Base-by-base conservation (phyloP, 2,113 vertebrate species). In the Alethe diademata region DNA sequence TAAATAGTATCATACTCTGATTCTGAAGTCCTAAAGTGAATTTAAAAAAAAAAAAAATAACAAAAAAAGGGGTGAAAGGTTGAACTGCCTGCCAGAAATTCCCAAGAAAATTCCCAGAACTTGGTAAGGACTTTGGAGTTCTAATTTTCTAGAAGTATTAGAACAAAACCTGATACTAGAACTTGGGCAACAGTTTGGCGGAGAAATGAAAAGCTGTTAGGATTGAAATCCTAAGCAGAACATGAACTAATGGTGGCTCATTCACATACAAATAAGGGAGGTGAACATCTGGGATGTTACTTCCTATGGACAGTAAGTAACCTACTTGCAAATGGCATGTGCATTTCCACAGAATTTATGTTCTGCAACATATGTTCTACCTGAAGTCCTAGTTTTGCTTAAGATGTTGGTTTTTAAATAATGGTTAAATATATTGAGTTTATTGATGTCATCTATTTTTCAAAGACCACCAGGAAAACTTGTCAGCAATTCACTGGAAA, bases 11-110 rank as follows among this genome's bases (percentile, higher is more conserved):
- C 36, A 60, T 50, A 23, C 14, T 45, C 38, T 87, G 20, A 73
- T 64, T 50, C 16, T 45, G 50, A 73, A 64, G 69, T 76, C 33
- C 19, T 75, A 42, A 82, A 56, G 8, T n/a, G 26, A 62, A 62
- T 51, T 12, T 1, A 1, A 47, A 76, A 50, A 11, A 33, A 38
- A 26, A 26, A 53, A 12, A 26, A 26, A 8, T 31, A 64, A n/a
- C 25, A 19, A 19, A 1, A 3, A 33, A 35, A 35, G 9, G 5
- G 7, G 5, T 29, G 24, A 57, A 53, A 58, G 2, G 1, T 42
- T 72, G 11, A 69, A 31, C 22, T 69, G 4, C 15, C 42, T 57
- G 19, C 22, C 23, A n/a, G 38, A 67, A 12, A 36, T 60, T 74
- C 9, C 15, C 25, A 64, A 71, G 14, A 23, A 69, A 47, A 61